These are phyloP conservation scores for Thalassophryne amazonica DNA, from an alignment of 2,797 vertebrate species.

Conservation along the genomic window DNA sequence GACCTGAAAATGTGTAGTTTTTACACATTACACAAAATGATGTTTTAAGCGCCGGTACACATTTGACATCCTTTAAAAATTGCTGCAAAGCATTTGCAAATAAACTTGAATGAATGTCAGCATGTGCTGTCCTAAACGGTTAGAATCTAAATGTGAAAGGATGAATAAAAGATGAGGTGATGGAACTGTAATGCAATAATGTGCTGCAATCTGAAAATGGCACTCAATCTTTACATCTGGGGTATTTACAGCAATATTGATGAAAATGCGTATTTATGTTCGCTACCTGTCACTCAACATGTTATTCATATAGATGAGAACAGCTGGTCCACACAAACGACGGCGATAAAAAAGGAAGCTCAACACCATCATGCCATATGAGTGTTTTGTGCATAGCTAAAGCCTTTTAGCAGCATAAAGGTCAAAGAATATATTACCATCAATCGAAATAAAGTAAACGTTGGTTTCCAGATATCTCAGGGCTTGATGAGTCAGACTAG, in stretches of 20 bases:
- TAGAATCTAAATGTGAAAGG: not conserved
- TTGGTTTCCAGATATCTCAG: slow-evolving; percentile 1
- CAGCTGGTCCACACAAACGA: too few relatives aligned
- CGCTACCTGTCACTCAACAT: too few relatives aligned
- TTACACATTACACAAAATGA: too few relatives aligned
- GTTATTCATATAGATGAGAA: too few relatives aligned
- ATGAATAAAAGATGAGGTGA: not conserved
- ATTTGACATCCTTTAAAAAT: too few relatives aligned
- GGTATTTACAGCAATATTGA: too few relatives aligned
- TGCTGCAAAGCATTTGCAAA: too few relatives aligned
- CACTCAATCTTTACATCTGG: not conserved
- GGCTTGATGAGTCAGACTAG: not conserved
- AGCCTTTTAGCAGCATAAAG: slow-evolving; percentile 22
- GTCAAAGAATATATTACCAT: slow-evolving; percentile 43
- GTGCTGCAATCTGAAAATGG: not conserved
- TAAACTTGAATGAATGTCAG: too few relatives aligned
- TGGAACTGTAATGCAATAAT: not conserved
- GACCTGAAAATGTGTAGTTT: too few relatives aligned
- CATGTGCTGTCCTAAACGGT: not conserved
- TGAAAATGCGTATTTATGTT: too few relatives aligned
- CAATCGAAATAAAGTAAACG: slow-evolving; percentile 4
- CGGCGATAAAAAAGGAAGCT: not conserved
- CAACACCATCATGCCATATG: not conserved
- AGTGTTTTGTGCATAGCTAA: not conserved
- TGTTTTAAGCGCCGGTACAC: too few relatives aligned